phyloP scores from a whole-genome alignment of 2,888 invertebrate species.

The Aleiodes leptofemur region DNA sequence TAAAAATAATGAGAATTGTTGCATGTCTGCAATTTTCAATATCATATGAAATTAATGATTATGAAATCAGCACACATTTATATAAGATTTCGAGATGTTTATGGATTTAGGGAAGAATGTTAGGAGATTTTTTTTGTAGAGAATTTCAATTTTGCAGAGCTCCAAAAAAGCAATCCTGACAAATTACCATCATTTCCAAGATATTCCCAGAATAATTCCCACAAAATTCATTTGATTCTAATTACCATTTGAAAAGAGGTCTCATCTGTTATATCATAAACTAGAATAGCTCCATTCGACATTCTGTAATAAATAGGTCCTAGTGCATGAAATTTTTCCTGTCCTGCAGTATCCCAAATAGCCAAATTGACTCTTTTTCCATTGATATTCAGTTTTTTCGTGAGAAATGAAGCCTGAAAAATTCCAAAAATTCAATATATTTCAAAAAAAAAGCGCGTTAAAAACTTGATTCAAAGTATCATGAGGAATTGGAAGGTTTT shows the following conservation, averaged over 20 bases:
- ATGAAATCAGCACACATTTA: too few relatives aligned
- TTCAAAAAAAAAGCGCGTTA: not conserved
- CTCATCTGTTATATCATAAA: conserved; percentile 98
- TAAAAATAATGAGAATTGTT: too few relatives aligned
- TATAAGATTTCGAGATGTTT: too few relatives aligned
- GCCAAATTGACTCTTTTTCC: conserved; percentile 93
- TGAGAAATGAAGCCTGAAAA: conserved; percentile 94
- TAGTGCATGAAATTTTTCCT: conserved; percentile 96
- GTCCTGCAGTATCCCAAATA: conserved; percentile 99
- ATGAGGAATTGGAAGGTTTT: too few relatives aligned
- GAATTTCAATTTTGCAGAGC: too few relatives aligned
- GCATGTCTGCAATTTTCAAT: too few relatives aligned
- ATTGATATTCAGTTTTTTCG: conserved; percentile 93
- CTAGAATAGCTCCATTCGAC: conserved; percentile 97
- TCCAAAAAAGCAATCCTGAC: not conserved
- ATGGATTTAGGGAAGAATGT: too few relatives aligned
- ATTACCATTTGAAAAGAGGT: conserved; percentile 94
- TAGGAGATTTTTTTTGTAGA: too few relatives aligned
- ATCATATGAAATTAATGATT: not conserved
- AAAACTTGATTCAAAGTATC: not conserved
- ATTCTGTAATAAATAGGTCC: conserved; percentile 99
- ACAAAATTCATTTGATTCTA: conserved; percentile 29
- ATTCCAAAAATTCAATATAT: conserved; percentile 24
- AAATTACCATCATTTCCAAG: not conserved
- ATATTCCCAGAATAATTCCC: not conserved